Evolutionary conservation across 2,797 vertebrate species (phyloP).

Genomic region (Gallinago solitaria): DNA sequence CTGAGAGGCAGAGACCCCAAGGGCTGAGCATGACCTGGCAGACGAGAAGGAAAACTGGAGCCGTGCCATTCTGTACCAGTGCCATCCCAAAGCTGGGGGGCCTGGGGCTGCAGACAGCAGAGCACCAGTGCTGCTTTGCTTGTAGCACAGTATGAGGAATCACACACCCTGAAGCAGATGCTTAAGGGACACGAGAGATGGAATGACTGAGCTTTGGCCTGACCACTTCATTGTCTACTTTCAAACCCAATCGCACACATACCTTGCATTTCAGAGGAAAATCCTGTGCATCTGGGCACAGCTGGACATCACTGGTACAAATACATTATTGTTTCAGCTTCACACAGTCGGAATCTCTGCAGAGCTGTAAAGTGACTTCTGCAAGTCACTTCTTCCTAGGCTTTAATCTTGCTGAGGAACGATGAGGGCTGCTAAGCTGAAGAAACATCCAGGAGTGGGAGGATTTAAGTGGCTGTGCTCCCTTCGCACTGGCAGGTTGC

Average conservation of each 20-base stretch:
- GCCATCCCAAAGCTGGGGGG: background rate
- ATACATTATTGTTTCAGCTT: background rate
- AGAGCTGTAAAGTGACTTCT: background rate
- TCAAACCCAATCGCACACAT: background rate
- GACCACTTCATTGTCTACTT: background rate
- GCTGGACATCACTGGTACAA: background rate
- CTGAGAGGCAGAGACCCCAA: background rate
- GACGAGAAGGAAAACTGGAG: background rate
- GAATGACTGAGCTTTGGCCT: background rate
- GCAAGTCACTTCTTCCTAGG: background rate
- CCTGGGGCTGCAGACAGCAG: background rate
- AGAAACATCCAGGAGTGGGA: background rate
- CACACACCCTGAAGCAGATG: fast-evolving
- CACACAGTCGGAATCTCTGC: background rate
- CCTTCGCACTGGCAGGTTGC: background rate
- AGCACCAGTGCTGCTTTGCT: background rate
- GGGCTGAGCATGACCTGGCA: background rate
- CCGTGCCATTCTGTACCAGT: background rate
- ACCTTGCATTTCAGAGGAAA: background rate
- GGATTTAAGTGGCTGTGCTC: background rate
- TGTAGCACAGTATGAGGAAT: fast-evolving
- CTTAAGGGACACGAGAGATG: fast-evolving
- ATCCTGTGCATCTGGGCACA: background rate
- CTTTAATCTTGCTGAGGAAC: background rate
- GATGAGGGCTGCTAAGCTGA: background rate